phyloP scores from a whole-genome alignment of 2,888 invertebrate species.

The Augiades crinisus region DNA sequence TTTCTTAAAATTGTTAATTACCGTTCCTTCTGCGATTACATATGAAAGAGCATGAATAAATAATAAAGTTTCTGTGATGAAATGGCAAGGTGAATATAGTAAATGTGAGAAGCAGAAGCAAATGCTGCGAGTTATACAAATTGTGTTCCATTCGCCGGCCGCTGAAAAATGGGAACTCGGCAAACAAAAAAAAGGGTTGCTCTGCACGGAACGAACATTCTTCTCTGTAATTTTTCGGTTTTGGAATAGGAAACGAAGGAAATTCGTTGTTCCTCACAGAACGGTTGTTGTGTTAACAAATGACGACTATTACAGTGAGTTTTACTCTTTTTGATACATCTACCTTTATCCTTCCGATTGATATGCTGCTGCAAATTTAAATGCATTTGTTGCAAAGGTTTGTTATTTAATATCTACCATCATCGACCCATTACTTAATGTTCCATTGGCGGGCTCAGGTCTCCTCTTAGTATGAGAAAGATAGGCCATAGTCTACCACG shows the following conservation, averaged over 20 bases:
- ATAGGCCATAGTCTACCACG: no score
- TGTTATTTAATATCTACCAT: no score
- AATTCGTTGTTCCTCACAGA: slow-evolving; percentile 40
- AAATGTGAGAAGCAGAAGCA: slow-evolving; percentile 33
- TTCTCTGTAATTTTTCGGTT: slow-evolving; percentile 55
- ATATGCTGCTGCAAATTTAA: no score
- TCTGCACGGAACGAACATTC: slow-evolving; percentile 36
- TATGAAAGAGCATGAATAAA: slow-evolving; percentile 32
- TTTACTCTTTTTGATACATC: no score
- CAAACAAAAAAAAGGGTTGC: slow-evolving; percentile 59
- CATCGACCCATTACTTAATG: no score
- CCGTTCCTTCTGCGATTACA: no score
- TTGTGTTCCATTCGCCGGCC: slow-evolving; percentile 56
- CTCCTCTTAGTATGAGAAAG: no score
- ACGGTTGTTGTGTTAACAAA: slow-evolving; percentile 58
- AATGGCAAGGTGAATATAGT: slow-evolving; percentile 33
- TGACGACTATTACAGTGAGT: slow-evolving; percentile 31
- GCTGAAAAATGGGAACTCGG: slow-evolving; percentile 60
- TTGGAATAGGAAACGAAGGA: slow-evolving; percentile 44
- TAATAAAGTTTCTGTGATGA: slow-evolving; percentile 33
- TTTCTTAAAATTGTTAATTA: no score
- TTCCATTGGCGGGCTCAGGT: no score
- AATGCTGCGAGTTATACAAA: slow-evolving; percentile 53
- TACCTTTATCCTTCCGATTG: no score
- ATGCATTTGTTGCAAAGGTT: no score